phyloP scores from a whole-genome alignment of 2,888 invertebrate species.

The Cybosia mesomella region DNA sequence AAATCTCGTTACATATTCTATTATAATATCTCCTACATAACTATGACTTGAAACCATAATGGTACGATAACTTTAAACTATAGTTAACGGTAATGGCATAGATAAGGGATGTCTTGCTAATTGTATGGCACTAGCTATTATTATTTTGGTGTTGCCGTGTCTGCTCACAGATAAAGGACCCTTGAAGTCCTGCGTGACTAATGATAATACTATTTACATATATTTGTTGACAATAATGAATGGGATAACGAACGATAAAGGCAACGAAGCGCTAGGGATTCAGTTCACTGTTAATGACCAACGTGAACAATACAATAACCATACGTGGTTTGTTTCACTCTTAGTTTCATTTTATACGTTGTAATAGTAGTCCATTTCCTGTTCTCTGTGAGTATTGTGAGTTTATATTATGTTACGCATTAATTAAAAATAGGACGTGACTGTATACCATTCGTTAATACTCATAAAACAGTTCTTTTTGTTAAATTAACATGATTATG shows the following conservation, averaged over 20 bases:
- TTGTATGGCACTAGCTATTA: slow-evolving; percentile 23
- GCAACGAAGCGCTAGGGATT: slow-evolving; percentile 71
- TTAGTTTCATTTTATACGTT: slow-evolving; percentile 66
- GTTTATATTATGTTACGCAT: slow-evolving; percentile 25
- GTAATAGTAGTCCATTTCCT: slow-evolving; percentile 36
- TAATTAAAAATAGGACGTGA: slow-evolving; percentile 25
- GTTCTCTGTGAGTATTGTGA: slow-evolving; percentile 31
- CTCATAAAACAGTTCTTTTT: slow-evolving; percentile 27
- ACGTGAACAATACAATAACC: slow-evolving; percentile 64
- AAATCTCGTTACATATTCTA: not conserved
- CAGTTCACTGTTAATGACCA: slow-evolving; percentile 66
- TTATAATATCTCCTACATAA: not conserved
- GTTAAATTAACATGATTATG: slow-evolving; percentile 6
- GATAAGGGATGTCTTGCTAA: slow-evolving; percentile 20
- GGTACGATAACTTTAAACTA: slow-evolving; percentile 7
- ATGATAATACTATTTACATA: slow-evolving; percentile 68
- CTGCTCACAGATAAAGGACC: slow-evolving; percentile 68
- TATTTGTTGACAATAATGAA: slow-evolving; percentile 70
- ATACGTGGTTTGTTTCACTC: slow-evolving; percentile 53
- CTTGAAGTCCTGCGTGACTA: slow-evolving; percentile 73
- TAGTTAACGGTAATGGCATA: slow-evolving; percentile 14
- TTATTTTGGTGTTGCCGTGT: slow-evolving; percentile 58
- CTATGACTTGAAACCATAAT: not conserved
- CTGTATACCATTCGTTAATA: slow-evolving; percentile 25
- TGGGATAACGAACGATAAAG: slow-evolving; percentile 74